phyloP scores from a whole-genome alignment of 2,113 vertebrate genomes.

The Geococcyx californianus region DNA sequence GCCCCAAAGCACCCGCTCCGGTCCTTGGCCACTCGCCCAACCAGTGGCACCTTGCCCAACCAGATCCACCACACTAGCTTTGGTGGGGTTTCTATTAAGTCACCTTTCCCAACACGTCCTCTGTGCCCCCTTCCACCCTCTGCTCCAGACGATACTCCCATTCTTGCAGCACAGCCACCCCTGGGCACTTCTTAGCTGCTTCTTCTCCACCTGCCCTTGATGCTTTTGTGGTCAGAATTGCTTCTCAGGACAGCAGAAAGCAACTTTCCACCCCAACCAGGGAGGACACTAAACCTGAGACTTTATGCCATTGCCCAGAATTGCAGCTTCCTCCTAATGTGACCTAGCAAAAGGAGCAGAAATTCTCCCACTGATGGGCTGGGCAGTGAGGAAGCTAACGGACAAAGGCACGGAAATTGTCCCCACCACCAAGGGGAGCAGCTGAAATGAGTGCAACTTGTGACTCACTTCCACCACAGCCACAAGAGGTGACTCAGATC shows the following conservation, averaged over 20 bases:
- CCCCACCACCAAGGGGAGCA: not conserved
- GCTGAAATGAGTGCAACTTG: rapidly evolving
- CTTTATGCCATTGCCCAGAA: not conserved
- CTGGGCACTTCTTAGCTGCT: not conserved
- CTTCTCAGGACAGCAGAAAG: not conserved
- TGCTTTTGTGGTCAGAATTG: not conserved
- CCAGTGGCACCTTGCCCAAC: not conserved
- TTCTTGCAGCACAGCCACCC: not conserved
- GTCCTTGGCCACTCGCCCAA: not conserved
- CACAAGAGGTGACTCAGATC: not conserved
- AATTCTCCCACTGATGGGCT: not conserved
- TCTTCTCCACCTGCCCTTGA: not conserved
- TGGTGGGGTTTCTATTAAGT: not conserved
- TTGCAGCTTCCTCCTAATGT: not conserved
- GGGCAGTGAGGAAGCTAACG: not conserved
- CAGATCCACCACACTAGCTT: not conserved
- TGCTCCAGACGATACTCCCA: rapidly evolving
- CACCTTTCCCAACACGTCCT: not conserved
- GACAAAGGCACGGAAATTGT: not conserved
- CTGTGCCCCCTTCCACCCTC: not conserved
- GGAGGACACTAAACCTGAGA: not conserved
- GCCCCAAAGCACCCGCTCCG: not conserved
- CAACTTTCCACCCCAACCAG: not conserved
- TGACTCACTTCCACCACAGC: not conserved
- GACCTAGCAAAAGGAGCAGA: not conserved